Evolutionary conservation across 2,113 vertebrate species (phyloP).

Genomic region (Axis porcinus): DNA sequence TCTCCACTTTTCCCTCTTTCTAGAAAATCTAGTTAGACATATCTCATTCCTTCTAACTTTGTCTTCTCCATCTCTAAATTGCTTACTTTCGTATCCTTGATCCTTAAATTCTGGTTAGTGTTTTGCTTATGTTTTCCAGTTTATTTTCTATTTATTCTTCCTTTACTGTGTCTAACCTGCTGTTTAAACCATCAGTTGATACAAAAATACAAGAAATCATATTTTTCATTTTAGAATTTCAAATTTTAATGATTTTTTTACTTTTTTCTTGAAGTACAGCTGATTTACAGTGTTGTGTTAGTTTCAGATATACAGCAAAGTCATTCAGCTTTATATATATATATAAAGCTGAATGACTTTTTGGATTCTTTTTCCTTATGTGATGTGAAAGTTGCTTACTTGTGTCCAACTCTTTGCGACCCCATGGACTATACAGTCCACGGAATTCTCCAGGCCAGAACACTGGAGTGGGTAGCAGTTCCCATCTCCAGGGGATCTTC

Average conservation of each 20-base stretch:
- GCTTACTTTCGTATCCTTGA: background rate
- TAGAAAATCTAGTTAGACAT: background rate
- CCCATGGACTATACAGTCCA: background rate
- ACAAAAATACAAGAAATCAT: background rate
- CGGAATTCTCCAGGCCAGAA: background rate
- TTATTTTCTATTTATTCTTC: background rate
- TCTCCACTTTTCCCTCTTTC: background rate
- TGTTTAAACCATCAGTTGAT: background rate
- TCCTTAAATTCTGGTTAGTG: background rate
- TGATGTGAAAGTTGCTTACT: background rate
- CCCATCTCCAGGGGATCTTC: background rate
- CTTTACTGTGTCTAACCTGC: background rate
- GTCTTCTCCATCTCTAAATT: background rate
- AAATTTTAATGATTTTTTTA: background rate
- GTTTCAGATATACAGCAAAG: background rate
- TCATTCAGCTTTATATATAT: background rate
- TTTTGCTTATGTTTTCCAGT: background rate
- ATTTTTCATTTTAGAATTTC: background rate
- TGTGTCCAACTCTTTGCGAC: background rate
- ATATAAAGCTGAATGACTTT: background rate
- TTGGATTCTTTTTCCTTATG: background rate
- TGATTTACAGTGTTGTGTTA: background rate
- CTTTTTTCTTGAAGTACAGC: background rate
- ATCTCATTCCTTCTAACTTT: slow-evolving; percentile 6
- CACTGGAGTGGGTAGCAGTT: background rate